Evolutionary conservation across 2,797 vertebrate species (phyloP).

Genomic region (Eospalax fontanierii): DNA sequence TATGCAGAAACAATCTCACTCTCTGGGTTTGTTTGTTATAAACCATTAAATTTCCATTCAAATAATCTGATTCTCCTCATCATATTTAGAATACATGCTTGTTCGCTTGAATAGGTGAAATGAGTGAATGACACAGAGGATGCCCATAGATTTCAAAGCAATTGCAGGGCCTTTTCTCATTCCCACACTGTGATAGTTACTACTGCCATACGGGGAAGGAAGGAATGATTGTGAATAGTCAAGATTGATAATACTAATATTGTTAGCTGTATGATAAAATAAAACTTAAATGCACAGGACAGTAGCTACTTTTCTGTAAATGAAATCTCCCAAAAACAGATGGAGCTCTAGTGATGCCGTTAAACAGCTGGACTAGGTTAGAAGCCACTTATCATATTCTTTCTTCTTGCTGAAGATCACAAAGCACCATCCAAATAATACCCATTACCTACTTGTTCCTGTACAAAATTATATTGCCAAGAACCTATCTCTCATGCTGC

Average conservation of each 20-base stretch:
- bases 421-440: slow-evolving; percentile 35
- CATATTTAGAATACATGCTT: not conserved
- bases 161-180: not conserved
- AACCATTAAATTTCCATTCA: slow-evolving; percentile 55
- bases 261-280: not conserved
- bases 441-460: slow-evolving; percentile 56
- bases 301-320: not conserved
- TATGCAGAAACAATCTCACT: not conserved
- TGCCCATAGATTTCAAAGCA: not conserved
- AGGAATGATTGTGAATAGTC: not conserved
- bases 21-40: slow-evolving; percentile 32
- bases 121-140: not conserved
- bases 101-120: not conserved
- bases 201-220: not conserved
- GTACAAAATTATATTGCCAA: slow-evolving; percentile 45
- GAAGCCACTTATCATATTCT: slow-evolving; percentile 5
- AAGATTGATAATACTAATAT: not conserved
- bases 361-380: not conserved
- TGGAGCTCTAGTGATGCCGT: not conserved
- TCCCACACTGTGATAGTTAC: not conserved
- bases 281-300: not conserved
- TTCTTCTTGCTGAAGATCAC: not conserved
- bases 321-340: slow-evolving; percentile 7
- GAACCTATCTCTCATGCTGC: slow-evolving; percentile 62
- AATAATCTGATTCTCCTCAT: slow-evolving; percentile 8